Conservation (phyloP, 2,113 vertebrate genomes). For the Indicator indicator region DNA sequence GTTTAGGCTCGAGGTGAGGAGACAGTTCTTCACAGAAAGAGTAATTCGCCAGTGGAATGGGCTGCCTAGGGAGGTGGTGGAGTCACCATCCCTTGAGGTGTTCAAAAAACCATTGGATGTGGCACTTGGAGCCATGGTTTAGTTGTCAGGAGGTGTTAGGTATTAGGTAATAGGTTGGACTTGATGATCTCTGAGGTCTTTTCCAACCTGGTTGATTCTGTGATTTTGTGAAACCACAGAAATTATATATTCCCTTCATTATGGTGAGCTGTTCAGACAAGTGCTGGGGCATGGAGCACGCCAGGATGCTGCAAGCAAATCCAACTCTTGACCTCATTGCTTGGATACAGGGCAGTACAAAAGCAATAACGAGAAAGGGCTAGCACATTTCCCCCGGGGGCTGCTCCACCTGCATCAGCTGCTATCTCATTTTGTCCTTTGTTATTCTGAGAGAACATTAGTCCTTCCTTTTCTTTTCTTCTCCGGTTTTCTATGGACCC, state of each 20-base stretch:
- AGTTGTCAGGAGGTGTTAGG: no score
- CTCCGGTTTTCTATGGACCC: neutral
- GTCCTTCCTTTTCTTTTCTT: neutral
- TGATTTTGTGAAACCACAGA: neutral
- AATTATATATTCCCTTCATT: neutral
- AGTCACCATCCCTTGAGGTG: no score
- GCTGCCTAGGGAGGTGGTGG: no score
- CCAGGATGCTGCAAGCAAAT: neutral
- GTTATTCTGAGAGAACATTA: neutral
- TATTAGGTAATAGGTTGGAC: no score
- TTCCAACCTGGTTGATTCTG: no score
- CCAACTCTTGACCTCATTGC: neutral
- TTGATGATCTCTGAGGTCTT: no score
- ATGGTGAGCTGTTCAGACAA: neutral
- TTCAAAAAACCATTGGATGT: no score
- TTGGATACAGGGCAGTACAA: neutral
- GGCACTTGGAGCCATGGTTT: no score
- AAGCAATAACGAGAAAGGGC: neutral
- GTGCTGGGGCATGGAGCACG: neutral
- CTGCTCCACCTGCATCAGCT: neutral
- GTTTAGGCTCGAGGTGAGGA: no score
- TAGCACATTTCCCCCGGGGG: neutral
- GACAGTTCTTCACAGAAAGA: no score
- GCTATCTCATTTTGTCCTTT: neutral
- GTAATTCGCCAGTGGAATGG: no score